Conservation (phyloP, 2,888 invertebrate species). For the Graphium colonna region DNA sequence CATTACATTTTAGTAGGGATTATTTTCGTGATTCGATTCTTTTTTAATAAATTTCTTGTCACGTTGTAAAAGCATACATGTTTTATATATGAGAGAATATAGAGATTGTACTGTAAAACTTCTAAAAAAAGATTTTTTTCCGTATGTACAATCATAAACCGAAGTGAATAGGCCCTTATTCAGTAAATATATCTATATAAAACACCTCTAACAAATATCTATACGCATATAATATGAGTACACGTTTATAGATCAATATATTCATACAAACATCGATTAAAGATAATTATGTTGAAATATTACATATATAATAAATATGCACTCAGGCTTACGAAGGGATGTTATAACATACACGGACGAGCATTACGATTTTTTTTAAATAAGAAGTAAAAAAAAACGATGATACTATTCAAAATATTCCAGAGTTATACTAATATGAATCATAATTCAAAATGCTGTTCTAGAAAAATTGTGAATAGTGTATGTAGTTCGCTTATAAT, state of each 20-base stretch:
- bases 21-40: not conserved
- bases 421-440: too few relatives aligned
- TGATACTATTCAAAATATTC: constrained; percentile 1
- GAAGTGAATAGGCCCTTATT: constrained; percentile 34
- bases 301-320: too few relatives aligned
- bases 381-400: not conserved
- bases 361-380: not conserved
- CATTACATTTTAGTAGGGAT: not conserved
- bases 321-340: constrained; percentile 12
- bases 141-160: not conserved
- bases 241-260: constrained; percentile 29
- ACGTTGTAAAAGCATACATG: too few relatives aligned
- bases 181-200: constrained; percentile 39
- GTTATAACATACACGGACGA: constrained; percentile 6
- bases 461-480: too few relatives aligned
- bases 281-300: constrained; percentile 31
- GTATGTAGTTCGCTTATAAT: too few relatives aligned
- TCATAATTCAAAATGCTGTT: too few relatives aligned
- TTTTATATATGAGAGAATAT: not conserved
- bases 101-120: not conserved
- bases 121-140: not conserved
- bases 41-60: not conserved
- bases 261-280: constrained; percentile 45
- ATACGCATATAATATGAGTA: constrained; percentile 42
- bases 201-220: constrained; percentile 48